These are phyloP conservation scores for Dorcus parallelipipedus DNA, from an alignment of 2,888 invertebrate genomes.

Conservation along the genomic window DNA sequence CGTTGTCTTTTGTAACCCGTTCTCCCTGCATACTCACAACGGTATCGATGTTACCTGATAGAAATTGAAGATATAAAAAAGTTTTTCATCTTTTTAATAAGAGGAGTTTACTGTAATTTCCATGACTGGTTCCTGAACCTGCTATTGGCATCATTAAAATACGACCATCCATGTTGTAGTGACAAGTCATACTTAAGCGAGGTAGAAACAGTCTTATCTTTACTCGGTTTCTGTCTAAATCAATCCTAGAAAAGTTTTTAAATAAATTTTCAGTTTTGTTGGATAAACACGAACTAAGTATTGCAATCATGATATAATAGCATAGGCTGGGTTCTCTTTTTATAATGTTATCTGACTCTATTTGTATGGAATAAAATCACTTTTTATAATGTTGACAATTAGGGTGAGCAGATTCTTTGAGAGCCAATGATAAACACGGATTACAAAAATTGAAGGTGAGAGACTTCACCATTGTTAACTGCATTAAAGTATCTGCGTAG, in stretches of 20 bases:
- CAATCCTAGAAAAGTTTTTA: conserved; percentile 48
- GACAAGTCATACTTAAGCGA: conserved; percentile 59
- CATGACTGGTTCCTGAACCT: conserved; percentile 63
- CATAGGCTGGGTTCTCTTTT: too few species aligned
- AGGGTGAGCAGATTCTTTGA: too few species aligned
- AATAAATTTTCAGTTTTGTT: conserved; percentile 1
- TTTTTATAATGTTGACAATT: too few species aligned
- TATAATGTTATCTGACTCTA: too few species aligned
- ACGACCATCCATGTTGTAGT: conserved; percentile 66
- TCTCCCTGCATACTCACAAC: conserved; percentile 60
- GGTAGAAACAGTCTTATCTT: conserved; percentile 63
- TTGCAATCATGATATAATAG: too few species aligned
- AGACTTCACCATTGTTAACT: too few species aligned
- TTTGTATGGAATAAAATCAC: too few species aligned
- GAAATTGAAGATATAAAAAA: neutral
- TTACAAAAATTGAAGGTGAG: too few species aligned
- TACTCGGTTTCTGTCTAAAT: conserved; percentile 56
- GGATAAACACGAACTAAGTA: neutral
- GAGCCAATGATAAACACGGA: too few species aligned
- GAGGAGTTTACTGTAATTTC: conserved; percentile 63
- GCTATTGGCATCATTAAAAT: conserved; percentile 71
- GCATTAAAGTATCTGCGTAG: too few species aligned
- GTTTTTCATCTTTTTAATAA: neutral
- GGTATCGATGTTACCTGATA: conserved; percentile 64
- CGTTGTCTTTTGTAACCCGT: conserved; percentile 51